Evolutionary conservation across 2,797 vertebrate genomes (phyloP).

Genomic region (Acrossocheilus wenchowensis): DNA sequence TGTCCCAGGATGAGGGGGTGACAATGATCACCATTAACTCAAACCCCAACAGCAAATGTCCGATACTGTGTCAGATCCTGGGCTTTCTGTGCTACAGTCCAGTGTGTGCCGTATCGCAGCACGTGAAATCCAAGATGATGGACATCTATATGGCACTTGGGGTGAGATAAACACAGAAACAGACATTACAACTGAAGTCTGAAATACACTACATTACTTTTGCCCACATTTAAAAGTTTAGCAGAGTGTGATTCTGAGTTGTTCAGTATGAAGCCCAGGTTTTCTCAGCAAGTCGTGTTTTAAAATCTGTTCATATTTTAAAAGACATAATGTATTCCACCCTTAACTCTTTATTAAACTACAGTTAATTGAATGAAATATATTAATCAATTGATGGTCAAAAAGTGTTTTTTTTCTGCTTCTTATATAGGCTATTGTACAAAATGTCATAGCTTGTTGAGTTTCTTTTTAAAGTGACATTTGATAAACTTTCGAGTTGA

Average conservation of each 20-base stretch:
- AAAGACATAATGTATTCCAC: not conserved
- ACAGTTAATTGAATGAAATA: not conserved
- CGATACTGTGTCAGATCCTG: slow-evolving; percentile 71
- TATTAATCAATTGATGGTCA: not conserved
- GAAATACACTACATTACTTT: not conserved
- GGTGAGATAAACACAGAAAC: slow-evolving; percentile 60
- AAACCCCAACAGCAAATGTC: slow-evolving; percentile 64
- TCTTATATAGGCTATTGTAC: too few species aligned
- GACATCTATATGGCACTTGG: slow-evolving; percentile 59
- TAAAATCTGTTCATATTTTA: not conserved
- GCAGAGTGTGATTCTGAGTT: not conserved
- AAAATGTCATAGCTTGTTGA: too few species aligned
- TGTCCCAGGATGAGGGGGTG: slow-evolving; percentile 64
- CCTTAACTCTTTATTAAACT: too few species aligned
- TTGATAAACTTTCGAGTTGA: too few species aligned
- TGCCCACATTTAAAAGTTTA: not conserved
- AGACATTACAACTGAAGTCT: not conserved
- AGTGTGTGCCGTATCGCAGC: slow-evolving; percentile 60
- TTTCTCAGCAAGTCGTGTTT: not conserved
- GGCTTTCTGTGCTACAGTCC: slow-evolving; percentile 72
- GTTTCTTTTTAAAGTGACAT: too few species aligned
- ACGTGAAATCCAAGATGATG: slow-evolving; percentile 47
- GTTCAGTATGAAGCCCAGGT: not conserved
- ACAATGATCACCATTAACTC: slow-evolving; percentile 68
- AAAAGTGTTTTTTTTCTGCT: too few species aligned